A percentile compares a stretch with the other conserved stretches of the same genome.
Evolutionary conservation across 2,797 vertebrate genomes (phyloP).

Genomic region (Diceros bicornis): DNA sequence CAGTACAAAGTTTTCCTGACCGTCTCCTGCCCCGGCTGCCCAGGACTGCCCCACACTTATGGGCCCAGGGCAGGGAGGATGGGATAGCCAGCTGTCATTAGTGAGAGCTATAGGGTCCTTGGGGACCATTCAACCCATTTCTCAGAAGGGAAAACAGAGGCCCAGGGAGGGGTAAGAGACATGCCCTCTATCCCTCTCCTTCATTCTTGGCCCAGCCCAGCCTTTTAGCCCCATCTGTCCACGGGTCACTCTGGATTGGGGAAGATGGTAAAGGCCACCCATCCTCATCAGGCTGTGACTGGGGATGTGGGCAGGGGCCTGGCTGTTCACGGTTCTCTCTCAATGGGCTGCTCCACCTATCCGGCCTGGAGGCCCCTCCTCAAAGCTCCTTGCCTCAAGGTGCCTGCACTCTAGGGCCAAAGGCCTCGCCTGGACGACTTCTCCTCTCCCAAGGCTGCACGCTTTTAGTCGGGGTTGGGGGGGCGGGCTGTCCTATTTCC

Average conservation of each 20-base stretch:
- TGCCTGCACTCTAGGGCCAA: neutral
- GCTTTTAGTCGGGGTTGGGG: neutral
- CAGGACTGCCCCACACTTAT: neutral
- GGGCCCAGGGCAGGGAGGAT: neutral
- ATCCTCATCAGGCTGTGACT: neutral
- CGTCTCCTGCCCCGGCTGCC: neutral
- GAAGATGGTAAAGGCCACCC: neutral
- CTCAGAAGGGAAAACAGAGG: neutral
- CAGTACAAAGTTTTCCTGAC: neutral
- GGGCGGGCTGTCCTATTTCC: neutral
- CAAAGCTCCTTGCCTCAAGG: neutral
- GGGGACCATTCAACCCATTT: neutral
- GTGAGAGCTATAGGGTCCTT: neutral
- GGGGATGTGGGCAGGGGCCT: neutral
- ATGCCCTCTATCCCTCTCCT: neutral
- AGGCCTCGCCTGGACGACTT: neutral
- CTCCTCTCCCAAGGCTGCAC: neutral
- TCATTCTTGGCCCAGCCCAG: neutral
- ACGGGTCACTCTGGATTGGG: neutral
- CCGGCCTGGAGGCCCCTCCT: neutral
- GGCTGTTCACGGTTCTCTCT: fast-evolving
- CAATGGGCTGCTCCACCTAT: neutral
- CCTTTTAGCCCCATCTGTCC: neutral
- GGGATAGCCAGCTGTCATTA: neutral
- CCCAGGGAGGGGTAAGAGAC: neutral